phyloP scores from a whole-genome alignment of 2,888 invertebrate species.

The Melanostoma scalare region DNA sequence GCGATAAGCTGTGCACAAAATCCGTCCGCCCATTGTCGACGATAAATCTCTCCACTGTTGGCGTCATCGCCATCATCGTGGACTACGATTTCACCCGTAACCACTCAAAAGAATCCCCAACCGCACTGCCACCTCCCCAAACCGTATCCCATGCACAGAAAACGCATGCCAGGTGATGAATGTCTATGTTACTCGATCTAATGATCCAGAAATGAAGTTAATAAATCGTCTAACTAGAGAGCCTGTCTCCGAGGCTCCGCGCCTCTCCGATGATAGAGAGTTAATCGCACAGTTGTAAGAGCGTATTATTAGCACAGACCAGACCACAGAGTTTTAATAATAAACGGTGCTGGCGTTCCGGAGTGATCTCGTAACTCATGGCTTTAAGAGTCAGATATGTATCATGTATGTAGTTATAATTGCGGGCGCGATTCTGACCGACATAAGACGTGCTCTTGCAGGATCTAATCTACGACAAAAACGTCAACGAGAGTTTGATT shows the following conservation, averaged over 20 bases:
- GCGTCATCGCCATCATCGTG: slow-evolving; percentile 64
- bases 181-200: slow-evolving; percentile 81
- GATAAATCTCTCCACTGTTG: slow-evolving; percentile 68
- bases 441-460: slow-evolving; percentile 37
- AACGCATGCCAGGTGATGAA: slow-evolving; percentile 78
- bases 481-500: slow-evolving; percentile 38
- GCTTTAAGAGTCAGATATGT: slow-evolving; percentile 26
- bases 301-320: slow-evolving; percentile 69
- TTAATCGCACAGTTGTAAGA: slow-evolving; percentile 67
- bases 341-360: slow-evolving; percentile 65
- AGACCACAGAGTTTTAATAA: slow-evolving; percentile 59
- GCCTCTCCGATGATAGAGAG: slow-evolving; percentile 64
- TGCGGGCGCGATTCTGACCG: slow-evolving; percentile 56
- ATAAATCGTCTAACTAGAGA: slow-evolving; percentile 80
- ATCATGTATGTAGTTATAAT: slow-evolving; percentile 5
- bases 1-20: slow-evolving; percentile 63
- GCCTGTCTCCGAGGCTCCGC: slow-evolving; percentile 34
- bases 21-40: slow-evolving; percentile 69
- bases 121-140: neutral
- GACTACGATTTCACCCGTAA: slow-evolving; percentile 53
- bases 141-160: neutral
- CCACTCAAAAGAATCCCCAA: slow-evolving; percentile 34
- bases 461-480: slow-evolving; percentile 10
- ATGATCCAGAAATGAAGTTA: slow-evolving; percentile 81
- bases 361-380: slow-evolving; percentile 54